Evolutionary conservation across 2,113 vertebrate genomes (phyloP).

Genomic region (Cheilinus undulatus): DNA sequence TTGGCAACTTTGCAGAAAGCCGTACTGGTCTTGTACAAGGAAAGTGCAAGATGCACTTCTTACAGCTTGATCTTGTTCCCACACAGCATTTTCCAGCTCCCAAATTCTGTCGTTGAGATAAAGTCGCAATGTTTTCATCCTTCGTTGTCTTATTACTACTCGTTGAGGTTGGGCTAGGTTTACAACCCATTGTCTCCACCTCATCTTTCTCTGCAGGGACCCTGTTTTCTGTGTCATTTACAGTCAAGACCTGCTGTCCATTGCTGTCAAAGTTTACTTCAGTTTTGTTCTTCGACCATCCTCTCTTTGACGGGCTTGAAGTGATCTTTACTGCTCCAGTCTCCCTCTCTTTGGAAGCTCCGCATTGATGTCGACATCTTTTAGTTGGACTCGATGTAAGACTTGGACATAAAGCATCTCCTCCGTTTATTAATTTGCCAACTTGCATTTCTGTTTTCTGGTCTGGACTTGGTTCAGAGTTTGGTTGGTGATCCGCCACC

Average conservation of each 20-base stretch:
- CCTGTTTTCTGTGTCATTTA: background rate
- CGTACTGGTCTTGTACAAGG: background rate
- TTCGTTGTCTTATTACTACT: background rate
- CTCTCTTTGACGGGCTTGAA: constrained; percentile 3
- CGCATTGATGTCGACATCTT: background rate
- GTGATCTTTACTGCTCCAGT: background rate
- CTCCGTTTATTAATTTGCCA: background rate
- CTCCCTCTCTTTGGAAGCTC: background rate
- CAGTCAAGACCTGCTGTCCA: background rate
- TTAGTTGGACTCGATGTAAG: background rate
- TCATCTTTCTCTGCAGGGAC: too few species aligned
- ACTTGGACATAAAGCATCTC: fast-evolving
- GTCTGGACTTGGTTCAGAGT: background rate
- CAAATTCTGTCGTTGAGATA: background rate
- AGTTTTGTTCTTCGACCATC: background rate
- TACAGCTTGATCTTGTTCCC: background rate
- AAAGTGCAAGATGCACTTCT: too few species aligned
- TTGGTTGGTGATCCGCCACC: background rate
- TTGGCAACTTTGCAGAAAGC: background rate
- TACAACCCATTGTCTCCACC: background rate
- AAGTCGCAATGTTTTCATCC: background rate
- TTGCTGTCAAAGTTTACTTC: background rate
- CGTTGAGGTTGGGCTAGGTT: background rate
- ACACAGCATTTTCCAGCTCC: fast-evolving
- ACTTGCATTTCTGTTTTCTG: background rate